Evolutionary conservation across 1,140 invertebrate species (phyloP), one percentile per base, ranked within the genome.

Genomic region (Nilaparvata lugens): DNA sequence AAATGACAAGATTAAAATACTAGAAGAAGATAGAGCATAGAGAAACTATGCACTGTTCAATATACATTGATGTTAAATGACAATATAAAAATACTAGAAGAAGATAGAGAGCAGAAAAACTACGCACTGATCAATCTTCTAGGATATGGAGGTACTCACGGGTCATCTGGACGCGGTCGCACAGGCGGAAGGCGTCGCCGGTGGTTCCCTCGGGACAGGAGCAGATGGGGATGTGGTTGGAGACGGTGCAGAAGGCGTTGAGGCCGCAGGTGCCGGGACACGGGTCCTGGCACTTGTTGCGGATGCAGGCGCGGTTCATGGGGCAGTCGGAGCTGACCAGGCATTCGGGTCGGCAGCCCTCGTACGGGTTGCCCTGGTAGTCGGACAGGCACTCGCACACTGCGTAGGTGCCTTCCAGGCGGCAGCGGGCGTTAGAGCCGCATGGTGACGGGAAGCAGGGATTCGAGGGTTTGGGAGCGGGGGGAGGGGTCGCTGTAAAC

Each of bases 301-400:
- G 81, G 25, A 90, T 83, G 67, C 88, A 92, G n/a, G 88, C 86
- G 24, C 80, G 79, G 42, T 84, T 82, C 69, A 83, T 85, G 11
- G 84, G 78, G 71, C 90, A 93, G 66, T 93, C 89, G 0, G 84
- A 85, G 68, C 88, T 89, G 1, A 85, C 78, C 0, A 91, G 74
- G 74, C 89, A 92, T 71, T 91, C 89, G 0, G 86, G 86, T 63
- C 83, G 75, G 71, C 89, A 91, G 25, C 78, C 78, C 56, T 81
- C 80, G 66, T 88, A 87, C 0, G 91, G 89, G 73, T 92, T 89
- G 28, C 91, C 91, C 65, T 86, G 82, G 68, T 87, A 89, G 28
- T 85, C 84, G 7, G 81, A 77, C 42, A 85, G 65, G 69, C 89
- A 89, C 60, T 83, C 79, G 65, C 87, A 89, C 5, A 83, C 73